Base-by-base conservation (phyloP, 2,113 vertebrate species). In the Lucifuga dentata region DNA sequence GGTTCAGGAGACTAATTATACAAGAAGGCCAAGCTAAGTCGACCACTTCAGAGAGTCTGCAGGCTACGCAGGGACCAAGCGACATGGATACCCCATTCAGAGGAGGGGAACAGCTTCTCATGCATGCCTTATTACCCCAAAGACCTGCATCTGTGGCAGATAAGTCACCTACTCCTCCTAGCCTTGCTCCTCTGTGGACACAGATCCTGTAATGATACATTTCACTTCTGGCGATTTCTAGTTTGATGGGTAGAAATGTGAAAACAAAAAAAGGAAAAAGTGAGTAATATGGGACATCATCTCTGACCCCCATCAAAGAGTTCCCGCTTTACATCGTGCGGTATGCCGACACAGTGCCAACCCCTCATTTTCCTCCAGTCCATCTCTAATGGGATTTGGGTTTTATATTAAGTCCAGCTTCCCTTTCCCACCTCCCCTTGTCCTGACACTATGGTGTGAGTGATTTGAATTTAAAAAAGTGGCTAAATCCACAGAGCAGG, bases 81-180 rank as follows among this genome's bases (percentile, higher is more conserved):
- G 85, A 89, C 82, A 85, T 81, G 80, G 80, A 86, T 80, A 81
- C 76, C 87, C 81, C 80, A 81, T 87, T 88, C 85, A 87, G 78
- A 87, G 83, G 77, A 78, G 78, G 82, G 90, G 80, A 90, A 88
- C 88, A 90, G 91, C 87, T 92, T 91, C 91, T 93, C 91, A 94
- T 93, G 93, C 92, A 92, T 94, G 89, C 74, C 77, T 87, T 90
- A 93, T 93, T 93, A 93, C 93, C 93, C 93, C 66, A 74, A 80
- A 93, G 93, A 89, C 86, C 76, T 24, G 48, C 55, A 61, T 88
- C 68, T 86, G 78, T 84, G 85, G 85, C 87, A 83, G 90, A 91
- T 91, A 91, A 91, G 90, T 92, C 90, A 91, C 89, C 89, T 87
- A 81, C 83, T 87, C 88, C 86, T 89, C 87, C 90, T 76, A 77